phyloP scores from a whole-genome alignment of 2,888 invertebrate genomes.

The Orchesellides sinensis region DNA sequence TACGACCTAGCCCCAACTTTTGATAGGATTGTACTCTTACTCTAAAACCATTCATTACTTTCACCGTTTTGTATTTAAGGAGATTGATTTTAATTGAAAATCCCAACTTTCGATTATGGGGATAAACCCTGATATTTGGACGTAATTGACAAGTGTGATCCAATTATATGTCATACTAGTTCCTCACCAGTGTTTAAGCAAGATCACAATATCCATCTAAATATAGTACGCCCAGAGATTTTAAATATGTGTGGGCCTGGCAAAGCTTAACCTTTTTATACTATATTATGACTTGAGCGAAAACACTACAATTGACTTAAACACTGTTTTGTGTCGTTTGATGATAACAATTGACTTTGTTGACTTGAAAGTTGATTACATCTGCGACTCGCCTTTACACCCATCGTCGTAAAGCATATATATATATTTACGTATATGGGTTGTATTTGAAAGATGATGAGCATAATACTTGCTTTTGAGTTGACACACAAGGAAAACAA shows the following conservation, averaged over 20 bases:
- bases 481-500: not conserved
- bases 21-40: no score
- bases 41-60: no score
- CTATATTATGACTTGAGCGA: not conserved
- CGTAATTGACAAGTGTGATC: conserved; percentile 55
- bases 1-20: no score
- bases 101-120: conserved; percentile 33
- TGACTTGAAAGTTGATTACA: conserved; percentile 45
- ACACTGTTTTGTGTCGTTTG: conserved; percentile 14
- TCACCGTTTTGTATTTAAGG: no score
- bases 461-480: conserved; percentile 15
- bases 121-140: conserved; percentile 14
- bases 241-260: no score
- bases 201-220: no score
- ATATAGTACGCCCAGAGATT: no score
- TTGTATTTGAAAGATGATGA: not conserved
- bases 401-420: conserved; percentile 47
- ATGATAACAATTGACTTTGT: conserved; percentile 22
- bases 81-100: conserved; percentile 55
- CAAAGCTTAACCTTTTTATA: no score
- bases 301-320: conserved; percentile 38
- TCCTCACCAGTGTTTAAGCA: no score
- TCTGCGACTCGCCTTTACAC: conserved; percentile 41
- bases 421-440: no score
- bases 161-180: conserved; percentile 43